Evolutionary conservation across 2,113 vertebrate species (phyloP), one percentile per base, ranked within the genome.

Genomic region (Parus major): DNA sequence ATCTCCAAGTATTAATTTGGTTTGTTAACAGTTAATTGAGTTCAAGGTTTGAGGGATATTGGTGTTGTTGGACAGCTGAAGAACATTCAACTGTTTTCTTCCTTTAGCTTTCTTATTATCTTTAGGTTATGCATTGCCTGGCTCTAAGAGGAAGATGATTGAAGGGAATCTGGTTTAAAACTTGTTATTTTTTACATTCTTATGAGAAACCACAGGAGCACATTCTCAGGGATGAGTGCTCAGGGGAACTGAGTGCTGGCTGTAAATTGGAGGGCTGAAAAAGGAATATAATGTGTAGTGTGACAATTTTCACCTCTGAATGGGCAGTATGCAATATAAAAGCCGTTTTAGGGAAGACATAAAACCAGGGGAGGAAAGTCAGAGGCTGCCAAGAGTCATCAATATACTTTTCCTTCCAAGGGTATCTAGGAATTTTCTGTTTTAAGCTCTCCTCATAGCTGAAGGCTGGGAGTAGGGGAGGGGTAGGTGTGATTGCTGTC

Each of bases 11-110:
- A 47, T 59, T 80, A 80, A 60, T 56, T 86, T 12, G 27, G 21
- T 52, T 90, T 83, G 27, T 77, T 96, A 81, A 53, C 53, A 57
- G 21, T 89, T 63, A 88, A 57, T 42, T 86, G 75, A 47, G 13
- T 3, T 68, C 72, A 76, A 49, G n/a, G 47, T 95, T 91, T 76
- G 36, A 68, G 25, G 20, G 23, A 24, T 64, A 12, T 53, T 27
- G 15, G n/a, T 46, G 12, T 53, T 92, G 6, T 2, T 84, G 44
- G 71, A 44, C 27, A 88, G 22, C 49, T 71, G 35, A 60, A 71
- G 53, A 95, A 41, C 11, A 12, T 86, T 92, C 31, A 39, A 5
- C 61, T 86, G 36, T 78, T 91, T 66, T 71, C 18, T 17, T 44
- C 13, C 68, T 81, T 90, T 36, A 71, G 25, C 28, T 81, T 92